phyloP scores from a whole-genome alignment of 2,797 vertebrate genomes.

The Darevskia nairensis region DNA sequence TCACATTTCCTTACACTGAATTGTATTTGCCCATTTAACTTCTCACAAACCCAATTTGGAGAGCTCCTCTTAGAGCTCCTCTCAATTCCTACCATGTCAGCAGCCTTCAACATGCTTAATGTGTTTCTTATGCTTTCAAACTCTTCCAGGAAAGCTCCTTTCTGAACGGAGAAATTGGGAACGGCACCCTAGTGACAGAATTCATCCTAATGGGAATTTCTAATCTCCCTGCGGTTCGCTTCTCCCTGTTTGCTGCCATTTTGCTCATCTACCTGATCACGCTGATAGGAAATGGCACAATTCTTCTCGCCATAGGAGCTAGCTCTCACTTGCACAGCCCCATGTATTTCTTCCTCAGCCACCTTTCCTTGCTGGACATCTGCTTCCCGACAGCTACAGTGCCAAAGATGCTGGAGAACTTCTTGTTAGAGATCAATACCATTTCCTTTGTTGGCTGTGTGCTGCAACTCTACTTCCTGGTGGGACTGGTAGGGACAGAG shows the following conservation, averaged over 20 bases:
- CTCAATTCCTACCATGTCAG: too few relatives aligned
- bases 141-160: neutral
- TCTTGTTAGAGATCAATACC: neutral
- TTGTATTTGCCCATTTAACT: too few relatives aligned
- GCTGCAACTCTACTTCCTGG: constrained; percentile 23
- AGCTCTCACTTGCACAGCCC: constrained; percentile 56
- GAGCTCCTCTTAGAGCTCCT: too few relatives aligned
- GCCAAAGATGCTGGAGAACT: constrained; percentile 36
- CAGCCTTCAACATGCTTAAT: neutral
- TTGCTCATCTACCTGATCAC: constrained; percentile 52
- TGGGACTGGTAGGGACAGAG: constrained; percentile 28
- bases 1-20: too few relatives aligned
- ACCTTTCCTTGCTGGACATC: constrained; percentile 46
- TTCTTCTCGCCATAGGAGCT: constrained; percentile 57
- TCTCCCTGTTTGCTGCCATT: constrained; percentile 49
- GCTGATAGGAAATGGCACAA: constrained; percentile 45
- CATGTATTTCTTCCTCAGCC: constrained; percentile 47
- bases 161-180: neutral
- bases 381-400: constrained; percentile 22
- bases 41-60: too few relatives aligned
- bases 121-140: neutral
- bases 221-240: constrained; percentile 40
- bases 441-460: constrained; percentile 36
- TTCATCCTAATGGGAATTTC: constrained; percentile 62
- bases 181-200: neutral